These are phyloP conservation scores for Epizoanthus rinbou DNA, from an alignment of 92 coral and sea anemone genomes.

Conservation along the genomic window DNA sequence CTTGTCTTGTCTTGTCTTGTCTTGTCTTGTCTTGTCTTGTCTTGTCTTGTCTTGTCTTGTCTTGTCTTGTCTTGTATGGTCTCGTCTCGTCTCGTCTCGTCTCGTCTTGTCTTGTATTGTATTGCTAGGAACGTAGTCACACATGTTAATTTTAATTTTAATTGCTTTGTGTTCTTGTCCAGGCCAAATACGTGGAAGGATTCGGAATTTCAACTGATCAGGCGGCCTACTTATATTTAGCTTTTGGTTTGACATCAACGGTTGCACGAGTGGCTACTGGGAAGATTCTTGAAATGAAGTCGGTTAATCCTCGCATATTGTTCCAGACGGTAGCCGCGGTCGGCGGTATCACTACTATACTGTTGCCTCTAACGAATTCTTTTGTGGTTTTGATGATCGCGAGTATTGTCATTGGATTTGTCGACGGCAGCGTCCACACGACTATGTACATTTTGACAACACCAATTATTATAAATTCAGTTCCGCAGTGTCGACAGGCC, in stretches of 20 bases:
- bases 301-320: neutral
- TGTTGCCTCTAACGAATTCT: constrained; percentile 10
- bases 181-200: constrained; percentile 30
- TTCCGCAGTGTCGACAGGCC: neutral
- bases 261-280: neutral
- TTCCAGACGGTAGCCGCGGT: neutral
- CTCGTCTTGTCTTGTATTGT: too few relatives aligned
- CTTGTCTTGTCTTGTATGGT: too few relatives aligned
- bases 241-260: neutral
- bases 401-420: neutral
- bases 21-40: too few relatives aligned
- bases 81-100: too few relatives aligned
- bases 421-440: neutral
- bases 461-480: neutral
- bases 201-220: constrained; percentile 7
- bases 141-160: too few relatives aligned
- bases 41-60: too few relatives aligned
- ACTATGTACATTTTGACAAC: neutral
- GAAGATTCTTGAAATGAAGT: neutral
- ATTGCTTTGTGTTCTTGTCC: neutral
- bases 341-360: neutral
- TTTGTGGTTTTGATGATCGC: neutral
- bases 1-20: too few relatives aligned
- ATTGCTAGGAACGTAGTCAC: too few relatives aligned
- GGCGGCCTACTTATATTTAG: neutral